Percentiles rank a stretch among this genome's conserved stretches.
phyloP scores from a whole-genome alignment of 1,140 invertebrate genomes.

The Leguminivora glycinivorella region DNA sequence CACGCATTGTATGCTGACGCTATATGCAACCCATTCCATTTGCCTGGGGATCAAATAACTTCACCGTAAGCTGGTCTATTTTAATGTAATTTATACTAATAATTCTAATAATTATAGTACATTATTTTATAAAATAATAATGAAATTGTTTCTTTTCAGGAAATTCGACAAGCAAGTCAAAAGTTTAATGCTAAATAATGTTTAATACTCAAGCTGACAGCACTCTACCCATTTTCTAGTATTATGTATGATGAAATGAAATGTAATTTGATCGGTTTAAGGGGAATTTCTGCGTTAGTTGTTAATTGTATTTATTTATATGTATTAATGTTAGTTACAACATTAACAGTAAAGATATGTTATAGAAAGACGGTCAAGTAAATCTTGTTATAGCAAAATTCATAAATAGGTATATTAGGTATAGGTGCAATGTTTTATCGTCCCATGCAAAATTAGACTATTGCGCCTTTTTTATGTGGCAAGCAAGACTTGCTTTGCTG shows the following conservation, averaged over 20 bases:
- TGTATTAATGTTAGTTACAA: too few species aligned
- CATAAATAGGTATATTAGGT: too few species aligned
- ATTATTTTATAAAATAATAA: constrained; percentile 30
- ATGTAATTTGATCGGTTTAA: constrained; percentile 11
- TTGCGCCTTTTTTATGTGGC: too few species aligned
- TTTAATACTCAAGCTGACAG: constrained; percentile 43
- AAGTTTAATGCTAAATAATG: constrained; percentile 80
- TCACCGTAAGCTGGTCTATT: constrained; percentile 83
- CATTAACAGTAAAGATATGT: too few species aligned
- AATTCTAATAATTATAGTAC: too few species aligned
- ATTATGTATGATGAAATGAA: constrained; percentile 22
- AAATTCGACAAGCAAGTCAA: constrained; percentile 82
- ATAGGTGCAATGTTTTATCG: too few species aligned
- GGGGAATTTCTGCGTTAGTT: neutral
- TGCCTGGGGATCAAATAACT: constrained; percentile 90
- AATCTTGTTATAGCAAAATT: too few species aligned
- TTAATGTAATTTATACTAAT: neutral
- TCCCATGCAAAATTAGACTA: too few species aligned
- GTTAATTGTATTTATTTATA: neutral
- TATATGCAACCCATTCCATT: constrained; percentile 96
- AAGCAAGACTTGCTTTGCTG: too few species aligned
- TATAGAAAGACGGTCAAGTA: too few species aligned
- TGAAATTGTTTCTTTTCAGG: constrained; percentile 72
- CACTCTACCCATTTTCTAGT: neutral
- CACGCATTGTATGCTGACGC: constrained; percentile 95